These are phyloP conservation scores for Theropithecus gelada DNA, from an alignment of 2,113 vertebrate species.

Conservation along the genomic window DNA sequence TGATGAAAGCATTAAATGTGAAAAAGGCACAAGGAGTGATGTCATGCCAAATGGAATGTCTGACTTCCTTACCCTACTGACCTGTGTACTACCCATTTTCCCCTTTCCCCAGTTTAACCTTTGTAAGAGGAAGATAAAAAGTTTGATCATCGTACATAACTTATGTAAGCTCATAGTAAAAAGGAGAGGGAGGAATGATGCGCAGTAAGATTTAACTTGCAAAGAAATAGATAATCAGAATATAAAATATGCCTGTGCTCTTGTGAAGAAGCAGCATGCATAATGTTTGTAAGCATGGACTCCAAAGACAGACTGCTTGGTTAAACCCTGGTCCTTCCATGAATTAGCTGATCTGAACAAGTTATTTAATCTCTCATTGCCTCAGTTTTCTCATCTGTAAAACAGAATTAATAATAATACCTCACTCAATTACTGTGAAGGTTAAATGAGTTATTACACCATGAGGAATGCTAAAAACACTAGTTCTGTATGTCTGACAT, in stretches of 20 bases:
- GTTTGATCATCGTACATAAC: not conserved
- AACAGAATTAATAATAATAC: not conserved
- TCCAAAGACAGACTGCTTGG: not conserved
- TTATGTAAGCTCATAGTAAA: not conserved
- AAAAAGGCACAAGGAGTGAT: not conserved
- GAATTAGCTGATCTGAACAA: not conserved
- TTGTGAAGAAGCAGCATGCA: not conserved
- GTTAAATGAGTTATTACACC: not conserved
- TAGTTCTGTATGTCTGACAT: not conserved
- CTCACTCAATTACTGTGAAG: not conserved
- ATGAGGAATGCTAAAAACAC: not conserved
- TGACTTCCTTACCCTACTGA: not conserved
- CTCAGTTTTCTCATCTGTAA: not conserved
- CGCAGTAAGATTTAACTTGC: not conserved
- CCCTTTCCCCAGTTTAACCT: not conserved
- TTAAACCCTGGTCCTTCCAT: not conserved
- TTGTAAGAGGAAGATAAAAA: not conserved
- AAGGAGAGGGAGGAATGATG: not conserved
- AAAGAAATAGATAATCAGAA: not conserved
- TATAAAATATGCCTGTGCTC: not conserved
- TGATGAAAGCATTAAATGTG: not conserved
- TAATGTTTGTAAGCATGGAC: not conserved
- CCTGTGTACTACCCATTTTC: not conserved
- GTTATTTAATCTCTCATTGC: not conserved
- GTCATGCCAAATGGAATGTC: not conserved